phyloP scores from a whole-genome alignment of 2,113 vertebrate species.

The Dasyornis broadbenti region DNA sequence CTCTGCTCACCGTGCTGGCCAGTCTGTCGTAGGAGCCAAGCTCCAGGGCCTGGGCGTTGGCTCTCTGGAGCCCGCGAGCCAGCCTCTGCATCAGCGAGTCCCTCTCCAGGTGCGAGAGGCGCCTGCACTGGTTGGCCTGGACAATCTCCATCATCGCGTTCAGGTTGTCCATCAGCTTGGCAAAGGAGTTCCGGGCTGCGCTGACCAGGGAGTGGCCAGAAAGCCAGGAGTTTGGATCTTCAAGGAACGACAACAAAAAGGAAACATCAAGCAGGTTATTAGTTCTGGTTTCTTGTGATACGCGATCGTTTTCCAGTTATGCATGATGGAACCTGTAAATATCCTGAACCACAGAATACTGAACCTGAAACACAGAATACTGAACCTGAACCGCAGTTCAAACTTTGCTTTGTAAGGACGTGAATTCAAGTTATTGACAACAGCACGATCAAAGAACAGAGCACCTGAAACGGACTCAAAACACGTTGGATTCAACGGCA shows the following conservation, averaged over 20 bases:
- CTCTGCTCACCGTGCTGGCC: constrained; percentile 69
- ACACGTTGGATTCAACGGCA: not conserved
- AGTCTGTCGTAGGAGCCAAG: constrained; percentile 18
- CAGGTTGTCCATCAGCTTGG: constrained; percentile 81
- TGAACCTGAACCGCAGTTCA: not conserved
- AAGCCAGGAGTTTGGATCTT: constrained; percentile 69
- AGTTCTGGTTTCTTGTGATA: not conserved
- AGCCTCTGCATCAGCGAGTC: constrained; percentile 72
- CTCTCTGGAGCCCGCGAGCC: constrained; percentile 69
- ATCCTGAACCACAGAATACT: not conserved
- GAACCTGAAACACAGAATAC: not conserved
- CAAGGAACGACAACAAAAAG: not conserved
- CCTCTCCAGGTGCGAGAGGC: constrained; percentile 24
- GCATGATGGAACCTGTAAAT: not conserved
- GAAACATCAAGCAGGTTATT: not conserved
- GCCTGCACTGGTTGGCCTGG: not conserved
- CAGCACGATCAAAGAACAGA: not conserved
- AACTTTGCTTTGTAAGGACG: not conserved
- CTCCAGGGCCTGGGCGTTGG: constrained; percentile 38
- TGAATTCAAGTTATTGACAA: not conserved
- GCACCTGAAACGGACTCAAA: not conserved
- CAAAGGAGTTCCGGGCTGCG: constrained; percentile 75
- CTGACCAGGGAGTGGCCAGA: constrained; percentile 57
- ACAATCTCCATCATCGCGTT: constrained; percentile 65
- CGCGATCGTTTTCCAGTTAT: not conserved